A percentile compares a stretch with the other conserved stretches of the same genome.
Evolutionary conservation across 1,140 invertebrate species (phyloP).

Genomic region (Penaeus vannamei): DNA sequence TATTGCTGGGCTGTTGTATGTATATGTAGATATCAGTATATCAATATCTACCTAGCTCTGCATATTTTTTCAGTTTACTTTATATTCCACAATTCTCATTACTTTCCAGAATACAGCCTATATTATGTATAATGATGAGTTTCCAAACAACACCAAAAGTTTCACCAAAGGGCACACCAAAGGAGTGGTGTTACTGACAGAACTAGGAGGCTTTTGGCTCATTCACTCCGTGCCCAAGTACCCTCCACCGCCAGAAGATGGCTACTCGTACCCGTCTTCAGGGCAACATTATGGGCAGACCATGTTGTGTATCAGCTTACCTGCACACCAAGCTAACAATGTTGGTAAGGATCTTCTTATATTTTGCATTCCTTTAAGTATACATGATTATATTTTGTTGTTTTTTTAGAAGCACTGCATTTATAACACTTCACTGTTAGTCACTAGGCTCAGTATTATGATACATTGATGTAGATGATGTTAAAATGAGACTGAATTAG

Average conservation of each 20-base stretch:
- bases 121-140: conserved; percentile 88
- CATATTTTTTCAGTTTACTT: conserved; percentile 4
- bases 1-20: conserved; percentile 23
- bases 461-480: too few relatives aligned
- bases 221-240: conserved; percentile 92
- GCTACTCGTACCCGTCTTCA: conserved; percentile 83
- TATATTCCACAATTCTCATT: background rate
- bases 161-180: conserved; percentile 84
- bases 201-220: conserved; percentile 85
- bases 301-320: conserved; percentile 86
- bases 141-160: conserved; percentile 76
- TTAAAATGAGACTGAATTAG: too few relatives aligned
- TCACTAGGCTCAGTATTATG: too few relatives aligned
- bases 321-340: conserved; percentile 77
- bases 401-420: background rate
- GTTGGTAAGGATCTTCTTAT: conserved; percentile 75
- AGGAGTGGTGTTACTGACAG: conserved; percentile 84
- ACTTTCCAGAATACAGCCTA: conserved; percentile 70
- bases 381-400: background rate
- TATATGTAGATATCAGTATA: too few relatives aligned
- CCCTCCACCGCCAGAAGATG: conserved; percentile 76
- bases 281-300: conserved; percentile 86
- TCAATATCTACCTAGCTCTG: too few relatives aligned
- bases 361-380: background rate
- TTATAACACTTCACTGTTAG: too few relatives aligned